Evolutionary conservation across 2,797 vertebrate genomes (phyloP), one percentile per base, ranked within the genome.

Genomic region (Alosa sapidissima): DNA sequence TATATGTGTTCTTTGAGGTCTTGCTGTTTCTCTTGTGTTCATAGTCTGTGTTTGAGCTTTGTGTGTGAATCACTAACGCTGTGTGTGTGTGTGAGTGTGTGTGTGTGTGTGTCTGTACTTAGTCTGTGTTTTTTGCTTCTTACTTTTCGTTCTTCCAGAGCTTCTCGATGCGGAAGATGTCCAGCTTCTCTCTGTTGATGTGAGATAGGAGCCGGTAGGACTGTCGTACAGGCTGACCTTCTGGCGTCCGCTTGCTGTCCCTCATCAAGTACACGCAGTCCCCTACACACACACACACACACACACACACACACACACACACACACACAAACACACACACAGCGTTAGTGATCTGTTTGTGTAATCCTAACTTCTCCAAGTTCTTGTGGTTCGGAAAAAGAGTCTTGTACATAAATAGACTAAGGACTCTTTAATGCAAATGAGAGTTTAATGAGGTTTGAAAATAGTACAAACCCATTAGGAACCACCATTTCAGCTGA

Each of bases 191-290:
- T 84, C 98, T 92, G 93, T 99, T 99, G 91, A 99, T 91, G 91
- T 99, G 97, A 86, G 98, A 97, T 85, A 99, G 91, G 33, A 99
- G 96, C 0, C 97, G 96, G 87, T 99, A 99, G 0, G 98, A 99
- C 90, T 99, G 98, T 3, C 98, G 95, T 58, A 99, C 96, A 0
- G 98, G 98, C 91, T 99, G 98, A 14, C 98, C 98, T 60, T 99
- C 98, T 0, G 97, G 94, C 1, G 97, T 97, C 81, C 98, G 96
- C 21, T 98, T 96, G 93, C 98, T 99, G 93, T 99, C 98, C 83
- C 98, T 94, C 98, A 99, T 99, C 91, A 99, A 95, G 92, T 99
- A 99, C 11, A 99, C 98, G n/a, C 98, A 99, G 88, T 99, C 97
- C 85, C 98, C 98, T 99, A 92, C n/a, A 88, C 85, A 86, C 51